A percentile compares a stretch with the other conserved stretches of the same genome.
Evolutionary conservation across 2,113 vertebrate genomes (phyloP).

Genomic region (Crotalus viridis): DNA sequence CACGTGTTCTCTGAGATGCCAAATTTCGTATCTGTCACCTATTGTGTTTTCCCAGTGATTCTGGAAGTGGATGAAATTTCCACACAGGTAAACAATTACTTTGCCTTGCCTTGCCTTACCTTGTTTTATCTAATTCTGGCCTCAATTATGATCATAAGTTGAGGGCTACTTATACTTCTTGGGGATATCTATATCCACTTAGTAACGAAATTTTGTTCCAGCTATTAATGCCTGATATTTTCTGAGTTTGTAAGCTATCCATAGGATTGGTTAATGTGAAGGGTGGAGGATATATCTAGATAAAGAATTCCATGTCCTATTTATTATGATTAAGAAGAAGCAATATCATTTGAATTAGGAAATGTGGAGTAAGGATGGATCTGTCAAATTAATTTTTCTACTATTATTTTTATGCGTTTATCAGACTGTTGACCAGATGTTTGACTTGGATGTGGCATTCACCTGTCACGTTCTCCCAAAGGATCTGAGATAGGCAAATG

Average conservation of each 20-base stretch:
- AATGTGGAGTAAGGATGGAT: neutral
- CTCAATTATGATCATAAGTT: no score
- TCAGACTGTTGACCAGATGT: no score
- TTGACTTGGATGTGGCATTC: no score
- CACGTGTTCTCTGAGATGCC: neutral
- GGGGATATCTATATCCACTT: neutral
- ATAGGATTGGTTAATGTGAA: neutral
- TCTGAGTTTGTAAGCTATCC: neutral
- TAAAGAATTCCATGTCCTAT: neutral
- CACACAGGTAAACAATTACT: neutral
- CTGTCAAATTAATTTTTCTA: neutral
- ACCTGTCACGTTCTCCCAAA: no score
- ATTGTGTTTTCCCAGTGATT: neutral
- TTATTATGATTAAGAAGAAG: neutral
- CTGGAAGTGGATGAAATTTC: neutral
- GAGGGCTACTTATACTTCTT: neutral
- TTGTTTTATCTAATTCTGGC: no score
- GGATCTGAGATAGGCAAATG: no score
- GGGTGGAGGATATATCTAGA: neutral
- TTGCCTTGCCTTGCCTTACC: no score
- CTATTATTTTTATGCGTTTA: neutral
- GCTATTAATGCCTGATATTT: neutral
- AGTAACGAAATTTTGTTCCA: neutral
- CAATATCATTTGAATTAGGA: neutral
- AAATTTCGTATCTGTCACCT: neutral